Base-by-base conservation (phyloP, 2,797 vertebrate genomes). In the Anomalospiza imberbis region DNA sequence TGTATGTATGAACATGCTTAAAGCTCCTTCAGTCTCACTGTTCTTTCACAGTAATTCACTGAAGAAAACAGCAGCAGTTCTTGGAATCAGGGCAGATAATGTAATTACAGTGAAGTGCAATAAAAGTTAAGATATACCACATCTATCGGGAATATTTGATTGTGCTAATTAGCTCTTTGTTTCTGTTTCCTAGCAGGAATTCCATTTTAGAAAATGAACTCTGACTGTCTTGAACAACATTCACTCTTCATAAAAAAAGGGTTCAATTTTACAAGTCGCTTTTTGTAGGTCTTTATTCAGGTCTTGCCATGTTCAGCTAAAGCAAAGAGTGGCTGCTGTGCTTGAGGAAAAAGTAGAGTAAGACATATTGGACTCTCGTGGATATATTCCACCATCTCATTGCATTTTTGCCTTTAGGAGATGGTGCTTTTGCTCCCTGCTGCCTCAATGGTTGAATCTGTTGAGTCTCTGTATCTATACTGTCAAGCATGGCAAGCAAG, bases 41-140 rank as follows among this genome's bases (percentile, higher is more conserved):
- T 16, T 66, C 21, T 57, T 90, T 80, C 93, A 98, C 98, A 98
- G 98, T 94, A 98, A 98, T 88, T 98, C 98, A 22, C 66, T 97
- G 26, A 97, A 97, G 93, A 98, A 98, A 85, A 95, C 96, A 62
- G 97, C 97, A 45, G 96, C 88, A 1, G 92, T 97, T 47, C 97
- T 98, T 85, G 98, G 98, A 71, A 97, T 98, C 74, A 98, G 98
- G 65, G 96, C 82, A 44, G 97, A 98, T 63, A 98, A 98, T 66
- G 97, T 98, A 79, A 85, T 98, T 79, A 20, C 96, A 76, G 96
- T 98, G 85, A 98, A 97, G 91, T 98, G 97, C 95, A 97, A 98
- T 97, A 97, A 98, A 97, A 98, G 97, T 98, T 98, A 95, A 89
- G 57, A 60, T 31, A 22, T 16, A 15, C 7, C 58, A 28, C 0